Evolutionary conservation across 2,113 vertebrate genomes (phyloP).

Genomic region (Tilapia sparmanii): DNA sequence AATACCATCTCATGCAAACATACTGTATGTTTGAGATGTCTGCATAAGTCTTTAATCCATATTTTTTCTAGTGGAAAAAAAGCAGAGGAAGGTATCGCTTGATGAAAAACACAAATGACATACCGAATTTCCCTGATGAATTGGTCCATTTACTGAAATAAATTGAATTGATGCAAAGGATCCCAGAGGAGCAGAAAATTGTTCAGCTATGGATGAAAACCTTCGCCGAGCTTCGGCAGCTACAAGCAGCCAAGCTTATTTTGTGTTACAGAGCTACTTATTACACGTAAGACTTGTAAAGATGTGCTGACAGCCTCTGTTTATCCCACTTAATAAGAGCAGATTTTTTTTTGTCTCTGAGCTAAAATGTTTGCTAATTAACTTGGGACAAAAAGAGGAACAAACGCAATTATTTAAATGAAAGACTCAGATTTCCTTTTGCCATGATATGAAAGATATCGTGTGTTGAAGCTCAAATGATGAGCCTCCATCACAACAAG

Average conservation of each 20-base stretch:
- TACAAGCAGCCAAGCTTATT: constrained; percentile 38
- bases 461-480: neutral
- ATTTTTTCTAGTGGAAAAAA: constrained; percentile 21
- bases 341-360: neutral
- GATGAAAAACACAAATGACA: constrained; percentile 60
- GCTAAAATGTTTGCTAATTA: constrained; percentile 40
- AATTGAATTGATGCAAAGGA: constrained; percentile 69
- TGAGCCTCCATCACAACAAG: neutral
- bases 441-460: neutral
- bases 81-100: constrained; percentile 33
- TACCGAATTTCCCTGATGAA: constrained; percentile 65
- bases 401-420: constrained; percentile 46
- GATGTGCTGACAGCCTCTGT: constrained; percentile 49
- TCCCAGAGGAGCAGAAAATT: constrained; percentile 63
- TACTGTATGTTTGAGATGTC: constrained; percentile 20
- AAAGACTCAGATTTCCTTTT: constrained; percentile 16
- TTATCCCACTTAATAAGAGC: constrained; percentile 37
- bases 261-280: neutral
- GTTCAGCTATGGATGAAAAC: constrained; percentile 62
- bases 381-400: constrained; percentile 36
- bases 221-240: constrained; percentile 17
- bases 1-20: constrained; percentile 6
- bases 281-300: constrained; percentile 44
- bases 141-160: constrained; percentile 68
- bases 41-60: constrained; percentile 39